phyloP scores from a whole-genome alignment of 92 coral and sea anemone genomes.

The Zoanthus sansibaricus region DNA sequence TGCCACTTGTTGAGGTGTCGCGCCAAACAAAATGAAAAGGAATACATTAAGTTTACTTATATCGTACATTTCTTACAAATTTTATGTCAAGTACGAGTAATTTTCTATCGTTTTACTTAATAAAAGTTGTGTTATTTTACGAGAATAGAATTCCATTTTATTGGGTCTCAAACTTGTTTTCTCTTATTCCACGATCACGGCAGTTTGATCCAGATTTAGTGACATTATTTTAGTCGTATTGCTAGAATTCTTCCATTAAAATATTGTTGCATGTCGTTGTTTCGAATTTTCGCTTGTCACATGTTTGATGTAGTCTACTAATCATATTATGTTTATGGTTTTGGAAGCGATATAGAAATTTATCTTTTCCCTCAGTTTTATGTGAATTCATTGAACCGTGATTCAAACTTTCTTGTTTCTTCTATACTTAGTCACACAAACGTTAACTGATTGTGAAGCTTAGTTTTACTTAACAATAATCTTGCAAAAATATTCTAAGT shows the following conservation, averaged over 20 bases:
- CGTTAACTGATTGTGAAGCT: not conserved
- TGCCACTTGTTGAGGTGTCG: slow-evolving; percentile 7
- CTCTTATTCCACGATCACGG: not conserved
- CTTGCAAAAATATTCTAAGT: not conserved
- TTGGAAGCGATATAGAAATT: not conserved
- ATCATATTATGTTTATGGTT: not conserved
- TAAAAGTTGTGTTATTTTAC: not conserved
- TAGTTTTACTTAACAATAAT: not conserved
- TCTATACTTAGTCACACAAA: not conserved
- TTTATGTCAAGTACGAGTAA: not conserved
- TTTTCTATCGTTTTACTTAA: not conserved
- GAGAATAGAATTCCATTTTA: not conserved
- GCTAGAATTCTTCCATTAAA: not conserved
- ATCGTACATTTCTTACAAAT: not conserved
- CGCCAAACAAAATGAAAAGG: slow-evolving; percentile 2
- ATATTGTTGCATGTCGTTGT: not conserved
- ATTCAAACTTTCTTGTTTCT: not conserved
- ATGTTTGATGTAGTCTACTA: not conserved
- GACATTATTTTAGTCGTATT: not conserved
- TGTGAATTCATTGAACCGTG: not conserved
- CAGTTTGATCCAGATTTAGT: not conserved
- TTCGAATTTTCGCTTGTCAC: not conserved
- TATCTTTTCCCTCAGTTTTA: not conserved
- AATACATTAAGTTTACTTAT: not conserved
- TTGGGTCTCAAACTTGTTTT: not conserved